Conservation (phyloP, 2,888 invertebrate genomes). For the Drosophila pegasa region DNA sequence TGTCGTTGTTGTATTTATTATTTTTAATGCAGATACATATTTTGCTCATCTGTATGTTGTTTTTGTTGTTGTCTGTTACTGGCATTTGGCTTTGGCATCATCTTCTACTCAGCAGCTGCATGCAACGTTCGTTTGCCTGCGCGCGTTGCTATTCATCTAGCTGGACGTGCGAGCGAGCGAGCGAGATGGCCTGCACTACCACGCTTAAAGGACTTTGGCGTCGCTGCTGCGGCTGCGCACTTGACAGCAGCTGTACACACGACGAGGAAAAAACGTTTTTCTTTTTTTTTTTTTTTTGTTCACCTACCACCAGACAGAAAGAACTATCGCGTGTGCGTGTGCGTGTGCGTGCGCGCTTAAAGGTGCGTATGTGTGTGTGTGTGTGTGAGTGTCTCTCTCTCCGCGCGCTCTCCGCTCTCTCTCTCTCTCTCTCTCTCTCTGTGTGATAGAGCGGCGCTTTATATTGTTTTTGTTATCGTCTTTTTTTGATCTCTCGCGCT, state of each 20-base stretch:
- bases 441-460: constrained; percentile 31
- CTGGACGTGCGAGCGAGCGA: constrained; percentile 47
- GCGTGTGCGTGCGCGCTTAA: constrained; percentile 31
- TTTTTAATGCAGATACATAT: constrained; percentile 36
- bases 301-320: constrained; percentile 47
- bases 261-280: constrained; percentile 30
- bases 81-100: constrained; percentile 51
- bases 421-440: background rate
- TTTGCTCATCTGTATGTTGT: constrained; percentile 32
- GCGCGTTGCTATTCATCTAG: constrained; percentile 51
- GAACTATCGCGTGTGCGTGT: constrained; percentile 40
- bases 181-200: constrained; percentile 54
- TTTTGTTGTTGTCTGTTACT: constrained; percentile 31
- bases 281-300: constrained; percentile 30
- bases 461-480: constrained; percentile 46
- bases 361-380: constrained; percentile 12
- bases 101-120: constrained; percentile 58
- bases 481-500: constrained; percentile 39
- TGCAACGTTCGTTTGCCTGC: constrained; percentile 16
- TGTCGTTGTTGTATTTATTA: constrained; percentile 18
- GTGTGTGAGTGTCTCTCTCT: constrained; percentile 1
- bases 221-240: constrained; percentile 67
- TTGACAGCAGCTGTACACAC: constrained; percentile 73
- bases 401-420: background rate
- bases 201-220: constrained; percentile 58